Evolutionary conservation across 2,888 invertebrate species (phyloP).

Genomic region (Alviniconcha strummeri): DNA sequence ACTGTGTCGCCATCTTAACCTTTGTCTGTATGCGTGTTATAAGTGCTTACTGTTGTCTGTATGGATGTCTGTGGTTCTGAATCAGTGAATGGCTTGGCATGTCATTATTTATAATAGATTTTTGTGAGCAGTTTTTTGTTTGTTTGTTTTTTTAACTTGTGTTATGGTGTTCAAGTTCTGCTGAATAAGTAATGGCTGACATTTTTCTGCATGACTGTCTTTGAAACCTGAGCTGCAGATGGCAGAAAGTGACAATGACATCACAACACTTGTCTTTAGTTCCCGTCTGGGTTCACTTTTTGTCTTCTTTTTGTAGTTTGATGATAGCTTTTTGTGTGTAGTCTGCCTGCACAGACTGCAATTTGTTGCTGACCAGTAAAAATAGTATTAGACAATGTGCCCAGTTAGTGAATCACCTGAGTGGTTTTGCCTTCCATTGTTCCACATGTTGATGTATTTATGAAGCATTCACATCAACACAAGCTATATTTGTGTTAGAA

Average conservation of each 20-base stretch:
- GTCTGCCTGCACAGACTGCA: background rate
- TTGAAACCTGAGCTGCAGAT: background rate
- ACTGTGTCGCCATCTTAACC: background rate
- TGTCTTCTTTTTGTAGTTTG: background rate
- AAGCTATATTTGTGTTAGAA: too few species aligned
- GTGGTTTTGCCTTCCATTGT: too few species aligned
- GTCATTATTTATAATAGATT: background rate
- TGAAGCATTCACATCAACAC: too few species aligned
- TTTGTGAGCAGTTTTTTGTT: background rate
- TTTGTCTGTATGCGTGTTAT: background rate
- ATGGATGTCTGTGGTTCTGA: background rate
- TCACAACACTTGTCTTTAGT: background rate
- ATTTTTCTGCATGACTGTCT: background rate
- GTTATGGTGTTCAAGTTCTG: too few species aligned
- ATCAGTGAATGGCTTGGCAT: slow-evolving; percentile 4
- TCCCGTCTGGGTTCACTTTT: background rate
- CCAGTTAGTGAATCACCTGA: too few species aligned
- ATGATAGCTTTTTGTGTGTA: background rate
- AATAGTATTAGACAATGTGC: background rate
- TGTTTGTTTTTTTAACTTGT: background rate
- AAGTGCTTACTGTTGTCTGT: background rate
- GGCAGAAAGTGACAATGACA: background rate
- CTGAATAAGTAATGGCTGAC: background rate
- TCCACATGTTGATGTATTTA: too few species aligned
- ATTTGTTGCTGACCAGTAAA: background rate